Base-by-base conservation (phyloP, 2,888 invertebrate genomes). In the Heterodera filipjevi region DNA sequence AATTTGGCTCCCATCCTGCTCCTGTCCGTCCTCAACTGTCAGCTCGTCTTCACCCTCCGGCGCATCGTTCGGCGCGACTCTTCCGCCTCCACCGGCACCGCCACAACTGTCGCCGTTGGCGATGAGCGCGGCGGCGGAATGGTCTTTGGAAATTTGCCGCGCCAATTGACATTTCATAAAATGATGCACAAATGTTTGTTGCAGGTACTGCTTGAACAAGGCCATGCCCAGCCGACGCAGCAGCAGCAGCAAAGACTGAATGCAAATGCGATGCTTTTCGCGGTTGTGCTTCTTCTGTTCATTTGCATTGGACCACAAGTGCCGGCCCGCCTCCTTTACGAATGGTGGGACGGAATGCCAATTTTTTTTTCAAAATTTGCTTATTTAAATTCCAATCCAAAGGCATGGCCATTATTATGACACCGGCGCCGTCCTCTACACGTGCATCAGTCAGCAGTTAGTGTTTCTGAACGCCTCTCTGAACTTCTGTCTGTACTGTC, bases 221-320 rank as follows among this genome's bases (percentile, higher is more conserved):
- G 39, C 27, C 77, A 33, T 32, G 39, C 33, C 44, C 33, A 68
- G 19, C 19, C 27, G 46, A 32, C 33, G 16, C 32, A 77, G 44
- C 68, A 66, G n/a, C 33, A 53, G 14, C 33, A n/a, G 30, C 82
- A 85, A 71, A 81, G 85, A 5, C 78, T 86, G 77, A 84, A 85
- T 66, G 89, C 89, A n/a, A 89, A 89, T 78, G 86, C 89, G 1
- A 89, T 89, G 85, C 85, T 89, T 14, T 87, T 89, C 80, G 87
- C 89, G 3, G 89, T 89, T 16, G 89, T 89, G 46, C 75, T 86
- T n/a, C 83, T 88, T 73, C 81, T 89, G 5, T 83, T 89, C 73
- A 76, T 88, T 46, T 89, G 89, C 80, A 83, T 89, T 68, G 89
- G 88, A 14, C 89, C 89, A 3, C 89, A 89, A 78, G 88, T 87